Evolutionary conservation across 2,888 invertebrate genomes (phyloP), one percentile per base, ranked within the genome.

Genomic region (Heliconius cydno): DNA sequence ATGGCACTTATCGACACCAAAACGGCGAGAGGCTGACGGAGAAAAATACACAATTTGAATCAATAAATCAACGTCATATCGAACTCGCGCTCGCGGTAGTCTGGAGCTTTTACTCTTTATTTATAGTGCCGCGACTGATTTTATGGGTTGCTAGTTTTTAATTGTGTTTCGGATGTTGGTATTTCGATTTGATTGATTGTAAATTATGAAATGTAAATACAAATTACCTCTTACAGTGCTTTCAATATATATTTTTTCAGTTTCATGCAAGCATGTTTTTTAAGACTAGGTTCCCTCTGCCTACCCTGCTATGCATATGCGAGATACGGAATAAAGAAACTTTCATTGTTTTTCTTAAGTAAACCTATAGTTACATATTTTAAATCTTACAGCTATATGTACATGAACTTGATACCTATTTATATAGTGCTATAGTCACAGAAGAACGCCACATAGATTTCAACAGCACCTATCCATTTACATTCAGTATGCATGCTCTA

Each of bases 31-130:
- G 90, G 90, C 89, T 90, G 89, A 89, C 88, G 91, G 90, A 91
- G 94, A 94, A 95, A 95, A 94, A 94, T 94, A 94, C 94, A 95
- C 94, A 95, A 94, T 95, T 95, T 95, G 91, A 89, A 90, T 88
- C 85, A 81, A 93, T 95, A 94, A 93, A 95, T 95, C 94, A 93
- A 89, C 86, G 92, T 91, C 92, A 86, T 86, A 86, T 78, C 84
- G 82, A 80, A 81, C 85, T 83, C 83, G 85, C 87, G 82, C 86
- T 86, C 90, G 86, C 90, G 86, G 92, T 92, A 92, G 93, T 73
- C 73, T 92, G 80, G 84, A 91, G 89, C 88, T 91, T 70, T 92
- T 89, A 90, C 90, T 90, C 89, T 89, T 91, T 92, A 92, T 94
- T 94, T 94, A 93, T 93, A 89, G 88, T 91, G 63, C 41, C 25